Conservation (phyloP, 2,888 invertebrate species). For the Drosophila austrosaltans region DNA sequence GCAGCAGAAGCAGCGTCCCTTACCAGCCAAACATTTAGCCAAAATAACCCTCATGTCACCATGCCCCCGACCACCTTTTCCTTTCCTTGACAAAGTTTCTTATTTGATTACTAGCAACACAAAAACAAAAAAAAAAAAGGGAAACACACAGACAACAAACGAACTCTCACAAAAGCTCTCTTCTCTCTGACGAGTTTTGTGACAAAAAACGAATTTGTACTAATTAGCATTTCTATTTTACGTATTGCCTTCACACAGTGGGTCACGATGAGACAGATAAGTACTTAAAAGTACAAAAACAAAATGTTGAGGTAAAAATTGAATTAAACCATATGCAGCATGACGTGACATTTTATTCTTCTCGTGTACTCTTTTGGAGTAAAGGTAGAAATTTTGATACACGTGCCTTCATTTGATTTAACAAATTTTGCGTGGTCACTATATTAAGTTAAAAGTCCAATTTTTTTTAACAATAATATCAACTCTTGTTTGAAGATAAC, state of each 20-base stretch:
- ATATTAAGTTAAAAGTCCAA: neutral
- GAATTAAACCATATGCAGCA: conserved; percentile 1
- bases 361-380: neutral
- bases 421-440: neutral
- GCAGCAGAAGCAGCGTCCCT: conserved; percentile 40
- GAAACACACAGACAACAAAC: conserved; percentile 18
- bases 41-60: conserved; percentile 17
- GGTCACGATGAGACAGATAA: conserved; percentile 25
- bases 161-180: conserved; percentile 21
- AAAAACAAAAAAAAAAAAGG: conserved; percentile 6
- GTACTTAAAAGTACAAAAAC: conserved; percentile 23
- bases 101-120: conserved; percentile 51
- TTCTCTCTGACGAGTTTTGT: conserved; percentile 43
- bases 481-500: neutral
- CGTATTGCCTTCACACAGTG: conserved; percentile 54
- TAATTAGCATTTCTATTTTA: conserved; percentile 71
- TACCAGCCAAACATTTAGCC: conserved; percentile 46
- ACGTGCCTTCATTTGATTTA: conserved; percentile 5
- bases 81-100: conserved; percentile 46
- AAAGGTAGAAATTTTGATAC: conserved; percentile 2
- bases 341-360: neutral
- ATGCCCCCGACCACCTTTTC: neutral
- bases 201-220: conserved; percentile 59
- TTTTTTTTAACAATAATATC: neutral
- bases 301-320: conserved; percentile 1